These are phyloP conservation scores for Ceuthmochares aereus DNA, from an alignment of 2,113 vertebrate genomes.

Conservation along the genomic window DNA sequence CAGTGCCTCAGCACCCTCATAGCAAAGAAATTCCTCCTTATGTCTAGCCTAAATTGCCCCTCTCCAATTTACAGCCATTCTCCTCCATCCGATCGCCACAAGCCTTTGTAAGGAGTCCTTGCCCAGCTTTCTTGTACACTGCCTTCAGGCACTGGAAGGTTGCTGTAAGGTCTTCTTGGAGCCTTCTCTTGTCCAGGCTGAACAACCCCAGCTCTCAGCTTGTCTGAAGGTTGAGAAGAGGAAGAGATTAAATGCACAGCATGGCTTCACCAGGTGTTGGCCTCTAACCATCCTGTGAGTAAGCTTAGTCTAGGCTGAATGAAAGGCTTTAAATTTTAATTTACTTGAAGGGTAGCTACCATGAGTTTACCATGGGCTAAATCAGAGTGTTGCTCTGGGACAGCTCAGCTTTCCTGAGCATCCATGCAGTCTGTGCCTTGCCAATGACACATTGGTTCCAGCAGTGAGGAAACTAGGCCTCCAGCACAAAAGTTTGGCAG, in stretches of 20 bases:
- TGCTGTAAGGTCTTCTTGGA: too few species aligned
- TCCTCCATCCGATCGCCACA: too few species aligned
- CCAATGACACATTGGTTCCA: accelerated
- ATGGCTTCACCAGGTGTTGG: accelerated
- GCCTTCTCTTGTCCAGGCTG: too few species aligned
- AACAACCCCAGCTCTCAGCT: too few species aligned
- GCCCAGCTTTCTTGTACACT: too few species aligned
- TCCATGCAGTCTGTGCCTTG: accelerated
- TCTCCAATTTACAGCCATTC: too few species aligned
- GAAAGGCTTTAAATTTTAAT: background rate
- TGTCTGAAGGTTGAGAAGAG: too few species aligned
- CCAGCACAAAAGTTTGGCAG: background rate
- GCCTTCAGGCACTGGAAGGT: too few species aligned
- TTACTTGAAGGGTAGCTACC: background rate
- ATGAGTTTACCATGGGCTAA: background rate
- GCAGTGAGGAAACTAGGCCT: background rate
- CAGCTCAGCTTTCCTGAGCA: accelerated
- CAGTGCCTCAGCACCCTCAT: too few species aligned
- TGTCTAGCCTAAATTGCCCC: too few species aligned
- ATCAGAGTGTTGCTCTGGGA: background rate
- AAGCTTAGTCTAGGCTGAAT: background rate
- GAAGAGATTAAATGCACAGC: background rate
- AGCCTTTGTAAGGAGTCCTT: too few species aligned
- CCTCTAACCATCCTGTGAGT: accelerated
- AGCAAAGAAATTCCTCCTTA: too few species aligned